Conservation (phyloP, 2,113 vertebrate genomes). For the Garra rufa region DNA sequence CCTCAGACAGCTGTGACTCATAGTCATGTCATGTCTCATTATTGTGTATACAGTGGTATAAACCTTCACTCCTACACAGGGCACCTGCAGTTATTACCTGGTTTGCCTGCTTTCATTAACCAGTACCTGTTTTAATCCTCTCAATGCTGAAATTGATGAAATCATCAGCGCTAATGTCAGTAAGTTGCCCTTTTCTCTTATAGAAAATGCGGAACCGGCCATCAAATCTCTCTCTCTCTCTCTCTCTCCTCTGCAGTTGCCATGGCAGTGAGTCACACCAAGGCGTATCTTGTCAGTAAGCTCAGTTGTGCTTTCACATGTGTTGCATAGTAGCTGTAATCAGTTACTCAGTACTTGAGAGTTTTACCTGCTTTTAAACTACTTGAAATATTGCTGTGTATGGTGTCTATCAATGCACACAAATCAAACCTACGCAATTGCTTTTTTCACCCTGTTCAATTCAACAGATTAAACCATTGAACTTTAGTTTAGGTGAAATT, state of each 20-base stretch:
- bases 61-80: conserved; percentile 18
- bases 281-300: conserved; percentile 22
- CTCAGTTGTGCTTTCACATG: background rate
- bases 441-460: background rate
- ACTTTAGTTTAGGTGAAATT: background rate
- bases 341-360: background rate
- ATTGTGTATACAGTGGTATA: conserved; percentile 19
- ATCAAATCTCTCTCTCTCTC: background rate
- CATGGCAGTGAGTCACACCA: conserved; percentile 32
- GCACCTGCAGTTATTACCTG: conserved; percentile 30
- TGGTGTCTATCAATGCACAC: too few relatives aligned
- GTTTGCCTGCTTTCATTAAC: conserved; percentile 18
- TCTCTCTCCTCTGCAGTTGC: conserved; percentile 6
- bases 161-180: conserved; percentile 31
- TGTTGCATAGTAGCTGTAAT: conserved; percentile 4
- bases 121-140: conserved; percentile 7
- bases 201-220: background rate
- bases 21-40: background rate
- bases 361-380: conserved; percentile 7
- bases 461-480: background rate
- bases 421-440: too few relatives aligned
- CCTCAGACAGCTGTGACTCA: conserved; percentile 25
- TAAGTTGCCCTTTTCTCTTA: conserved; percentile 22
- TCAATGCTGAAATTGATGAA: conserved; percentile 31
- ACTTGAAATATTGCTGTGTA: background rate